These are phyloP conservation scores for Xenopus petersii DNA, from an alignment of 2,797 vertebrate species.

Conservation along the genomic window DNA sequence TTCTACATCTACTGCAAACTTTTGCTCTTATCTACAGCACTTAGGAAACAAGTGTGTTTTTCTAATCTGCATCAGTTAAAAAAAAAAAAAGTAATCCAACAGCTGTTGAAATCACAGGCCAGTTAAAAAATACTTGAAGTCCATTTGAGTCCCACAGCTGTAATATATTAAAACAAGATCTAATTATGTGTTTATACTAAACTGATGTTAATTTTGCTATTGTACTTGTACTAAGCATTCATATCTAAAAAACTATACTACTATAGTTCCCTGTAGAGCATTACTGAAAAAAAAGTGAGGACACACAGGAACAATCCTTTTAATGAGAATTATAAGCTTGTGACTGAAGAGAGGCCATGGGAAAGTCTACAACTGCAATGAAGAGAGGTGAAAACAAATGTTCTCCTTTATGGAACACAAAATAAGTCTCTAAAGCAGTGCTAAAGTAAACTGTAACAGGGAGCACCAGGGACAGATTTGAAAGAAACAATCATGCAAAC, in stretches of 20 bases:
- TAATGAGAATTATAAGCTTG: constrained; percentile 12
- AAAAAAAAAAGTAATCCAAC: no score
- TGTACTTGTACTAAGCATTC: neutral
- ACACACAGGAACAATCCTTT: constrained; percentile 8
- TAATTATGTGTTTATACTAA: neutral
- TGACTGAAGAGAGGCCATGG: constrained; percentile 15
- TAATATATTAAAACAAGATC: no score
- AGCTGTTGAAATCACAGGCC: no score
- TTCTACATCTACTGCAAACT: no score
- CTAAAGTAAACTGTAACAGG: no score
- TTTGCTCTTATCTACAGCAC: no score
- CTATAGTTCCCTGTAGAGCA: constrained; percentile 18
- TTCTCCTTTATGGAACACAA: neutral
- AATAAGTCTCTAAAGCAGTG: constrained; percentile 20
- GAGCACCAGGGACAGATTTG: no score
- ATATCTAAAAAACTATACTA: constrained; percentile 11
- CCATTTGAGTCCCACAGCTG: no score
- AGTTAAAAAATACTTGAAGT: no score
- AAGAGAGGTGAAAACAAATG: constrained; percentile 15
- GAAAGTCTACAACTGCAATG: constrained; percentile 13
- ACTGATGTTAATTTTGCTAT: constrained; percentile 27
- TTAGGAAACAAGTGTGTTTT: no score
- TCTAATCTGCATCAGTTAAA: no score
- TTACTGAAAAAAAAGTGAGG: constrained; percentile 17
- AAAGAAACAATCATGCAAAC: no score